Base-by-base conservation (phyloP, 2,797 vertebrate species). In the Coreius guichenoti region DNA sequence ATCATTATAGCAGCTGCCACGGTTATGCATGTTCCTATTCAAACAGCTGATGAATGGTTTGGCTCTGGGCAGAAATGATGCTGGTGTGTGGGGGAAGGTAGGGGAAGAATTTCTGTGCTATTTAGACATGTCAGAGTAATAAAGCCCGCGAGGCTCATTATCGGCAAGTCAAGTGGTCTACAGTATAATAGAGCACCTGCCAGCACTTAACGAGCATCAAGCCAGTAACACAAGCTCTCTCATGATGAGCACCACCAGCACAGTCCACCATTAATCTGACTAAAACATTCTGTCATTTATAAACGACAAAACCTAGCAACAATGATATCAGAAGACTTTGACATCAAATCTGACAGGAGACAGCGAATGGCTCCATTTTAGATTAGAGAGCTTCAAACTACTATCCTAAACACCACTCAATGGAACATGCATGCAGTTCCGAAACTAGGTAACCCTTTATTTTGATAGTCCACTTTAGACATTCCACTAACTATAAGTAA, bases 121-220 rank as follows among this genome's bases (percentile, higher is more conserved):
- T 87, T 83, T 78, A 85, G 61, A 86, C 86, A 89, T 87, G 85
- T 85, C 78, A n/a, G 51, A 81, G 79, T 89, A 89, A 90, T 89
- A 82, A 88, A n/a, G 84, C 70, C 79, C 8, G 6, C 3, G 51
- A 51, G 36, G 68, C 61, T 90, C 86, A 87, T 89, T 88, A 90
- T 75, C 56, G 80, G 45, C 29, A 81, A 82, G 79, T 88, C 85
- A 89, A 88, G 84, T 87, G 81, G 61, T 69, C 84, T 68, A 78
- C 65, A 33, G 83, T 83, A 88, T 86, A 90, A 89, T 86, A 80
- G 87, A 86, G 82, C 88, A 89, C 81, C 88, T 87, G 88, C 81
- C 83, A 80, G 67, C 33, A n/a, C 43, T 87, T 82, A 45, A 51
- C 84, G 61, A 79, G 79, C 75, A 51, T 80, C 43, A 31, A 45